Conservation (phyloP, 2,797 vertebrate genomes). For the Mastacembelus armatus region DNA sequence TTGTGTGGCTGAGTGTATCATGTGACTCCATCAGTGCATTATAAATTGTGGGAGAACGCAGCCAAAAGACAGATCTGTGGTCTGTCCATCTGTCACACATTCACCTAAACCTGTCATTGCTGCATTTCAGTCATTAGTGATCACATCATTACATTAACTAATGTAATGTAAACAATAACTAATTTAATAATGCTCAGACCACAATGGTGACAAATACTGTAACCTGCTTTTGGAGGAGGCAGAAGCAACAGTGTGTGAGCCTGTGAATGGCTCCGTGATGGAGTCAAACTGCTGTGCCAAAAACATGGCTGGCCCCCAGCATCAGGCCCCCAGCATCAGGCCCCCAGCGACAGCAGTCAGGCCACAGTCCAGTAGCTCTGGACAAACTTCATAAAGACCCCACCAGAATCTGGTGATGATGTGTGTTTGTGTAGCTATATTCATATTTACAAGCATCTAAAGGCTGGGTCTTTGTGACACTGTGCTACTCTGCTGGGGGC, state of each 20-base stretch:
- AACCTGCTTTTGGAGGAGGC: neutral
- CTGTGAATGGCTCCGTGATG: constrained; percentile 29
- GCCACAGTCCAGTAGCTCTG: constrained; percentile 37
- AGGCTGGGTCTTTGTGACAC: constrained; percentile 4
- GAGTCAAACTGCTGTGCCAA: constrained; percentile 16
- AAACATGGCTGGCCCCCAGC: constrained; percentile 22
- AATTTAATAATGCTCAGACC: constrained; percentile 2
- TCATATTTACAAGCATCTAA: neutral
- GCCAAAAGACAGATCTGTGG: neutral
- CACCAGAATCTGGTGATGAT: constrained; percentile 4
- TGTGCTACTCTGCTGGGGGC: constrained; percentile 14
- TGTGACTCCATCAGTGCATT: neutral
- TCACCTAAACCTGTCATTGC: neutral
- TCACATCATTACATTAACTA: neutral
- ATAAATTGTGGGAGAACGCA: neutral
- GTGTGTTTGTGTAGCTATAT: constrained; percentile 15
- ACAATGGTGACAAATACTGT: neutral
- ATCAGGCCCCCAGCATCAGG: neutral
- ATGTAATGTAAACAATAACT: too few relatives aligned
- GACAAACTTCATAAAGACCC: constrained; percentile 32
- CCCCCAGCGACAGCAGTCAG: neutral
- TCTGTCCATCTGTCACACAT: constrained; percentile 3
- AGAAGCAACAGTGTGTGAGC: neutral
- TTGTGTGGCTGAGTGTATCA: too few relatives aligned
- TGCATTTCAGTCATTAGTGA: neutral